Conservation (phyloP, 2,797 vertebrate species). For the Balearica regulorum region DNA sequence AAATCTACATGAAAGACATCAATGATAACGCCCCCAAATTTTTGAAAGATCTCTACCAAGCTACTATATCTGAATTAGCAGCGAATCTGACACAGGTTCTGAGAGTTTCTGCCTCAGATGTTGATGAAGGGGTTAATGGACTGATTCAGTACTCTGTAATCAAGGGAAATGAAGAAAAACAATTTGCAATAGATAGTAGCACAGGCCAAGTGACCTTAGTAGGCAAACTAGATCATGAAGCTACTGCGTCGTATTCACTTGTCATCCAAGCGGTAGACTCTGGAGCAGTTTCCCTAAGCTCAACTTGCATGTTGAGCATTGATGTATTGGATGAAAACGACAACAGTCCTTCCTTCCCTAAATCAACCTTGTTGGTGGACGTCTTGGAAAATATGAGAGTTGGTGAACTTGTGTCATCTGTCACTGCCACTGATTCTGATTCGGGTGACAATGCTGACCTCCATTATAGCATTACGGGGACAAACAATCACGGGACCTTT, state of each 20-base stretch:
- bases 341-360: conserved; percentile 92
- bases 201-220: conserved; percentile 91
- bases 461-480: conserved; percentile 90
- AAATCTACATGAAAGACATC: conserved; percentile 93
- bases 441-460: conserved; percentile 93
- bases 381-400: conserved; percentile 96
- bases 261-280: conserved; percentile 90
- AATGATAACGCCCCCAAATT: conserved; percentile 96
- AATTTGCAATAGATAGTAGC: conserved; percentile 84
- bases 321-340: conserved; percentile 95
- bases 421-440: conserved; percentile 92
- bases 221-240: conserved; percentile 90
- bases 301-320: conserved; percentile 89
- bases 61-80: conserved; percentile 91
- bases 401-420: conserved; percentile 92
- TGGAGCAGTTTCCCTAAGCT: conserved; percentile 82
- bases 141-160: conserved; percentile 85
- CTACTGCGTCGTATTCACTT: conserved; percentile 87
- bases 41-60: conserved; percentile 95
- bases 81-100: conserved; percentile 91
- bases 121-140: conserved; percentile 92
- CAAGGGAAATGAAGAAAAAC: conserved; percentile 91
- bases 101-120: conserved; percentile 92
- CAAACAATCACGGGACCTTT: conserved; percentile 94
- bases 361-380: conserved; percentile 86